phyloP scores from a whole-genome alignment of 2,888 invertebrate genomes.

The Liodrosophila aerea region DNA sequence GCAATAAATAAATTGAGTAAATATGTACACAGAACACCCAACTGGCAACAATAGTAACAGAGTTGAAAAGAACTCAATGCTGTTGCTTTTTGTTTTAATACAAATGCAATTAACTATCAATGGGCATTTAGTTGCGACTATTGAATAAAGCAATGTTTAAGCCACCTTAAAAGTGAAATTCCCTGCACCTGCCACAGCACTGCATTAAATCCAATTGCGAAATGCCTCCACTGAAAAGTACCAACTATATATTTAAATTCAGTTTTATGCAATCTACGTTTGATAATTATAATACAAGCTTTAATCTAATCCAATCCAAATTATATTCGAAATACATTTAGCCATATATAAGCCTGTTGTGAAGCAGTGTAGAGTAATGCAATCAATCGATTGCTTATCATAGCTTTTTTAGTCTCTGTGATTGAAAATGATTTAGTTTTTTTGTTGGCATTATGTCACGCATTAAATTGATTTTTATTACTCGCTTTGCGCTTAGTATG shows the following conservation, averaged over 20 bases:
- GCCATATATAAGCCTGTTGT: too few species aligned
- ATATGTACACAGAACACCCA: constrained; percentile 34
- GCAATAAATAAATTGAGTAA: constrained; percentile 69
- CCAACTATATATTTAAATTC: background rate
- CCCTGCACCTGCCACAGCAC: too few species aligned
- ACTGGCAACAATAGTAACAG: background rate
- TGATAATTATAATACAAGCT: constrained; percentile 1
- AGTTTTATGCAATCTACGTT: background rate
- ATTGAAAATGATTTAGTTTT: constrained; percentile 31
- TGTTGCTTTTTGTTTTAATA: constrained; percentile 10
- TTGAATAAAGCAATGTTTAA: background rate
- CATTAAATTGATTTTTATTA: constrained; percentile 48
- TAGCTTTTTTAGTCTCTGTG: background rate
- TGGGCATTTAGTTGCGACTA: too few species aligned
- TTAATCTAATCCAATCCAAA: background rate
- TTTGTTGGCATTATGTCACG: constrained; percentile 28
- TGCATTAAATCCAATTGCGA: background rate
- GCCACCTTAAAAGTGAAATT: background rate
- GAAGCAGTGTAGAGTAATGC: too few species aligned
- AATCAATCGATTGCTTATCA: constrained; percentile 3
- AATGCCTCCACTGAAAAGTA: too few species aligned
- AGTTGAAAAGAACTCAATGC: background rate
- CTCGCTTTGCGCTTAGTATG: constrained; percentile 27
- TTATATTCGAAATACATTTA: background rate
- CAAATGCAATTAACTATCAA: constrained; percentile 33